Percentiles rank a stretch among this genome's conserved stretches.
Evolutionary conservation across 2,888 invertebrate species (phyloP).

Genomic region (Alloscopus bannaensis): DNA sequence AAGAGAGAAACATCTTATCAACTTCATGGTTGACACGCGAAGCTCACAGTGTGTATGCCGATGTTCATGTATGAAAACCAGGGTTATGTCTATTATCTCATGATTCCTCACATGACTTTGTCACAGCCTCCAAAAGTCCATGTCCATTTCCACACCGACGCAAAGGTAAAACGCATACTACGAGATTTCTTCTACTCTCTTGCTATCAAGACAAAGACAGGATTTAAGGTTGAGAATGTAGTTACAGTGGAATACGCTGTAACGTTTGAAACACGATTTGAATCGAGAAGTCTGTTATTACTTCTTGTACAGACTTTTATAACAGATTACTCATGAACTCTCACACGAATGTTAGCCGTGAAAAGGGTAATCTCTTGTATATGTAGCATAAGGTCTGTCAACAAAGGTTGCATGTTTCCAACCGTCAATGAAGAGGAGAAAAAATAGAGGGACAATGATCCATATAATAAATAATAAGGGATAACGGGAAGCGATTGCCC

Average conservation of each 20-base stretch:
- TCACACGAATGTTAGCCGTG: conserved; percentile 25
- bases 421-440: neutral
- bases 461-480: too few relatives aligned
- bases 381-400: too few relatives aligned
- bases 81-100: conserved; percentile 35
- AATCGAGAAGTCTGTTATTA: conserved; percentile 1
- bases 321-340: conserved; percentile 27
- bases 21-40: conserved; percentile 63
- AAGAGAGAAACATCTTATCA: too few relatives aligned
- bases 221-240: conserved; percentile 58
- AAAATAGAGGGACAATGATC: too few relatives aligned
- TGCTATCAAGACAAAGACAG: conserved; percentile 34
- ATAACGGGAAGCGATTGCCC: too few relatives aligned
- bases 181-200: neutral
- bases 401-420: neutral
- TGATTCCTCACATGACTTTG: conserved; percentile 40
- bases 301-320: neutral
- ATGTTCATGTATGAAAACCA: too few relatives aligned
- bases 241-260: too few relatives aligned
- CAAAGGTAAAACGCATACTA: too few relatives aligned
- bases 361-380: conserved; percentile 5
- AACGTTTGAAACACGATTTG: neutral
- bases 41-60: conserved; percentile 21
- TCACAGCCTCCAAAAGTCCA: conserved; percentile 48
- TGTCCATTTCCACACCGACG: neutral